Base-by-base conservation (phyloP, 2,797 vertebrate species). In the Takifugu rubripes region DNA sequence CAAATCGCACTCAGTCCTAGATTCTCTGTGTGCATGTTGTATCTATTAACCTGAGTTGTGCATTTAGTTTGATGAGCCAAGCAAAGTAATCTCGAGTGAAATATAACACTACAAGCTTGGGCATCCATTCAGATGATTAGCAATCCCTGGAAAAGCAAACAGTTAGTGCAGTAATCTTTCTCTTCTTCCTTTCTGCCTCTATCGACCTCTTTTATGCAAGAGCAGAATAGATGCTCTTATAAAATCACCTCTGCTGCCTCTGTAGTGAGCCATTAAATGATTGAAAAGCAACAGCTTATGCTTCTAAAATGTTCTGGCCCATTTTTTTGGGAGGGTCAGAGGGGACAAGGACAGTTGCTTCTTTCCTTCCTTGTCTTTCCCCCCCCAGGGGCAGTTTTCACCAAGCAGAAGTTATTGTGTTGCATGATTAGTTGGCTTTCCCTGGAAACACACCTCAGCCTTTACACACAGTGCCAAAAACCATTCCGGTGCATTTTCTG, bases 141-240 rank as follows among this genome's bases (percentile, higher is more conserved):
- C 36, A 40, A 40, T 40, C 36, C 16, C 43, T 44, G 43, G 36
- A 44, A 44, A 44, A 44, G 43, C n/a, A 44, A 44, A 44, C 5
- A 16, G 43, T 16, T 44, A 56, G 64, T 59, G 63, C 61, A 52
- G 45, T 67, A 52, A 60, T 63, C 51, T 73, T 40, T 40, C 17
- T 45, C 56, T 48, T 51, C 14, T 45, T 31, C 51, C 42, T 36
- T 42, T 44, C 27, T 42, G 2, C 46, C 14, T 5, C 4, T 0
- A 7, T 58, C 21, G 14, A 40, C 12, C 36, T 40, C 36, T 40
- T 54, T 45, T 33, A 52, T 61, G 31, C 24, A 51, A 29, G 27
- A 48, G 5, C 8, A 15, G 24, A 36, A 49, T 40, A 1, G 43
- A 44, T 49, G 31, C 9, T 9, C 3, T 6, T 17, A 29, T 62